phyloP scores from a whole-genome alignment of 2,113 vertebrate species.

The Scalopus aquaticus region DNA sequence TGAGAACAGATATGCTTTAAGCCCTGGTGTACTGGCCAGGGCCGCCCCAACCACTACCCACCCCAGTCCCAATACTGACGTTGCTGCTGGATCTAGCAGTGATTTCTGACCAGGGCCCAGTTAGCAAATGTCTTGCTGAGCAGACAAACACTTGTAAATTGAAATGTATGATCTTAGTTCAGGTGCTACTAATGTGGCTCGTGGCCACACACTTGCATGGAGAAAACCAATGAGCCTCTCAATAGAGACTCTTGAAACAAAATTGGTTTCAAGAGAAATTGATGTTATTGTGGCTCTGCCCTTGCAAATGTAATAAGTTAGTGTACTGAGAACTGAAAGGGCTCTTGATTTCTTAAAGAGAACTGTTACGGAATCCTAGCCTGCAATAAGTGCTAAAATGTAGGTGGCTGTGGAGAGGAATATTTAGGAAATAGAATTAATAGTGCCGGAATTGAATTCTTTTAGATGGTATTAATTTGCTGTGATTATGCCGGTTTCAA shows the following conservation, averaged over 20 bases:
- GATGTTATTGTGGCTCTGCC: background rate
- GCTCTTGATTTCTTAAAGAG: conserved; percentile 30
- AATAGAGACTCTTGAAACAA: conserved; percentile 46
- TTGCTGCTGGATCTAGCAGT: background rate
- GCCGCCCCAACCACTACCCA: background rate
- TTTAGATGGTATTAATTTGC: conserved; percentile 20
- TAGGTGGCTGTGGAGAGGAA: background rate
- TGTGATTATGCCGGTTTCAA: conserved; percentile 33
- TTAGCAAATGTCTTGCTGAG: conserved; percentile 9
- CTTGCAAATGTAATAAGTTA: conserved; percentile 20
- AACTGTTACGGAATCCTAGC: background rate
- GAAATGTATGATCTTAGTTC: conserved; percentile 52
- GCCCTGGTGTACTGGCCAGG: background rate
- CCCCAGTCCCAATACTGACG: background rate
- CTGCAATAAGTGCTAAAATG: background rate
- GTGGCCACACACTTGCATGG: background rate
- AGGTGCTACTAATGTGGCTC: conserved; percentile 26
- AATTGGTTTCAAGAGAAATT: conserved; percentile 51
- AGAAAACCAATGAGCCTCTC: conserved; percentile 32
- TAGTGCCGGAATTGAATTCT: conserved; percentile 22
- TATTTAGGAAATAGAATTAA: conserved; percentile 13
- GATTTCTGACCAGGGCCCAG: background rate
- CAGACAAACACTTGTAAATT: conserved; percentile 60
- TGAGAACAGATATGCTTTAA: background rate
- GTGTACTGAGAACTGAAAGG: background rate